Evolutionary conservation across 53 echinoderm and acorn worm species (phyloP).

Genomic region (Mesocentrotus franciscanus): DNA sequence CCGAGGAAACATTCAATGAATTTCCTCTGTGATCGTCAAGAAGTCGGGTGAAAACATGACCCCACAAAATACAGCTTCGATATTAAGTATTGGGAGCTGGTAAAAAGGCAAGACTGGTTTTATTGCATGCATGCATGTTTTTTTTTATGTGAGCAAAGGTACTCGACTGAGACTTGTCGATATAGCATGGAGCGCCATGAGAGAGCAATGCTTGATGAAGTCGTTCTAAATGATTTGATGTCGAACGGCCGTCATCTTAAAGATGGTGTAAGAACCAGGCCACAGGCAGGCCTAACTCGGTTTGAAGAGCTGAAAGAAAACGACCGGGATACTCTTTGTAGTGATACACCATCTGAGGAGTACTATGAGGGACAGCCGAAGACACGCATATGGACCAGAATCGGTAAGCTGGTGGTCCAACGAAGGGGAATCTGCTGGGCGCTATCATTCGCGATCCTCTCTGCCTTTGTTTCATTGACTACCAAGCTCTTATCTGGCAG

Average conservation of each 20-base stretch:
- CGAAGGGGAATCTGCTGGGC: slow-evolving; percentile 30
- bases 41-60: too few relatives aligned
- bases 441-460: background rate
- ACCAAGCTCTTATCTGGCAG: background rate
- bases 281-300: background rate
- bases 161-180: background rate
- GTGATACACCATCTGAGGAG: background rate
- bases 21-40: background rate
- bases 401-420: slow-evolving; percentile 5
- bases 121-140: background rate
- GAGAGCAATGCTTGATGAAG: background rate
- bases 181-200: background rate
- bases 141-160: background rate
- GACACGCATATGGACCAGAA: background rate
- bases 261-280: background rate
- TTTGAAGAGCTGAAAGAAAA: background rate
- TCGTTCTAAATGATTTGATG: background rate
- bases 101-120: background rate
- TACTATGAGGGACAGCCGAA: background rate
- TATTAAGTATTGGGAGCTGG: background rate
- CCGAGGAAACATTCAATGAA: background rate
- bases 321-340: background rate
- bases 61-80: background rate
- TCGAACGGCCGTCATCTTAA: background rate
- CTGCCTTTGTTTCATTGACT: background rate